Percentiles rank a stretch among this genome's conserved stretches.
Evolutionary conservation across 1,140 invertebrate species (phyloP).

Genomic region (Cotesia vestalis): DNA sequence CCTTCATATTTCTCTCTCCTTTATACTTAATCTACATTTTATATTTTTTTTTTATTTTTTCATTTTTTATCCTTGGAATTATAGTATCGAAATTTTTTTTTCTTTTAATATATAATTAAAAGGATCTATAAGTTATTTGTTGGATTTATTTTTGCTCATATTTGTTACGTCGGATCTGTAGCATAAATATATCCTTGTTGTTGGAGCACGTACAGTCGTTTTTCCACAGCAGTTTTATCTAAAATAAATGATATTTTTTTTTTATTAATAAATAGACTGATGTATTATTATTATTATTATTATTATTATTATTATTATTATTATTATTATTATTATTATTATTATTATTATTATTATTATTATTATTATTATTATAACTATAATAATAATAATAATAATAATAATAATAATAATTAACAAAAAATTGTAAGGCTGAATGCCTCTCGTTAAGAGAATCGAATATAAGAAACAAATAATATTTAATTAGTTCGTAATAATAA

Average conservation of each 20-base stretch:
- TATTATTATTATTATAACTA: too few species aligned
- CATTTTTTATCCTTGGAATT: conserved; percentile 6
- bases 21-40: conserved; percentile 20
- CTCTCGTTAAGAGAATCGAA: conserved; percentile 20
- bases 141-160: conserved; percentile 40
- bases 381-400: too few species aligned
- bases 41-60: conserved; percentile 26
- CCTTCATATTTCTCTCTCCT: conserved; percentile 24
- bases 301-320: too few species aligned
- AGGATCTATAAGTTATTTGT: conserved; percentile 20
- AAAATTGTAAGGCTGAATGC: conserved; percentile 24
- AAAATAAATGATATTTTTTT: conserved; percentile 49
- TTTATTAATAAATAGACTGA: conserved; percentile 22
- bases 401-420: background rate
- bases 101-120: conserved; percentile 1
- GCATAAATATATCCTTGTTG: conserved; percentile 84
- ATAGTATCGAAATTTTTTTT: conserved; percentile 8
- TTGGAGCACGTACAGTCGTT: conserved; percentile 84
- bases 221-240: conserved; percentile 95
- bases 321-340: background rate
- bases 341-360: too few species aligned
- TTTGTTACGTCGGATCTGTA: conserved; percentile 69
- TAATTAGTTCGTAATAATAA: conserved; percentile 5
- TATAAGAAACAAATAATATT: conserved; percentile 26
- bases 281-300: background rate